Evolutionary conservation across 2,113 vertebrate genomes (phyloP), one percentile per base, ranked within the genome.

Genomic region (Heliornis fulica): DNA sequence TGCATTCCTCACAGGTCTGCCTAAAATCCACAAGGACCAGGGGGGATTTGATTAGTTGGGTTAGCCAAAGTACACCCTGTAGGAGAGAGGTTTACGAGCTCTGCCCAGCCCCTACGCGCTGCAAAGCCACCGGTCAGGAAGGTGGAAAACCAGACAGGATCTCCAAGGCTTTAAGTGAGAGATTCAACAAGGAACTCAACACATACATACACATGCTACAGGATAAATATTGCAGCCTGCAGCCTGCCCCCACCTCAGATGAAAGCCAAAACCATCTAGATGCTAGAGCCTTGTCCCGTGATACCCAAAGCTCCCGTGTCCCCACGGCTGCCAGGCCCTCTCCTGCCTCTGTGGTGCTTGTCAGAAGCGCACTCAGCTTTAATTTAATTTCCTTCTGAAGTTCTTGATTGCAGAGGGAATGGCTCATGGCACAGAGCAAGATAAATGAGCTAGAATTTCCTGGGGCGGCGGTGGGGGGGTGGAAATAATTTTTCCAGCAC

Each of bases 1-100:
- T 6, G 87, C 96, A 93, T 95, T 95, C 96, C 97, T 96, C 78
- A 1, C 93, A 83, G 97, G 56, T 90, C 96, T 84, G 89, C 90
- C 94, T 32, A 41, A 41, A 70, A 66, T 11, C 84, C 20, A 11
- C 76, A 1, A 2, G 36, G 69, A 23, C 23, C 2, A 15, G 40
- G 60, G 6, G 83, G 72, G 77, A 34, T 91, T 93, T 83, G 74
- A 72, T 11, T 16, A 66, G 75, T 34, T 31, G 79, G 96, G 87
- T 96, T 77, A 97, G 87, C 91, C 94, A 96, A 91, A 97, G 95
- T 81, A 57, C 96, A 83, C 13, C 69, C 68, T 1, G 26, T 1
- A 69, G 75, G 53, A 85, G 43, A 61, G 81, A 51, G 32, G 7
- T 28, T 74, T 22, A 36, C 19, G 89, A 38, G 72, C 19, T 46